Base-by-base conservation (phyloP, 2,797 vertebrate species). In the Carapus acus region DNA sequence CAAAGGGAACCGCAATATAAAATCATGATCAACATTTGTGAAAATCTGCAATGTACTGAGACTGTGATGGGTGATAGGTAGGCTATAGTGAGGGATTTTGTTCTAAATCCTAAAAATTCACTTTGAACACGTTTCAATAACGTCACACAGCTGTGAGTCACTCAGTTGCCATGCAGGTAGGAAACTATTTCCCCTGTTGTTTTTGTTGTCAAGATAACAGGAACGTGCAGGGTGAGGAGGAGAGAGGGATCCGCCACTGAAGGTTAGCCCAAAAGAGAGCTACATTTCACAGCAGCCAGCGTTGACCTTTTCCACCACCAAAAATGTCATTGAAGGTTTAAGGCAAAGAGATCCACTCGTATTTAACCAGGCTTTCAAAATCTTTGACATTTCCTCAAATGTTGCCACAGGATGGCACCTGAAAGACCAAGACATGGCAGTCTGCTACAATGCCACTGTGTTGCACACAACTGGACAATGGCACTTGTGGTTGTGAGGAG, bases 341-440 rank as follows among this genome's bases (percentile, higher is more conserved):
- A 83, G 83, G 83, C 83, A 82, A 78, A 76, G 83, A 85, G 85
- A 86, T 84, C 78, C 83, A 85, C 80, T 85, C 73, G 81, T 84
- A 84, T 87, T 87, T 87, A 87, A 84, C 83, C 81, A 80, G 79
- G 76, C 84, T 82, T 87, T 84, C 84, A 85, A 74, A 87, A 87
- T 85, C 83, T 83, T 83, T 88, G 87, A 87, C 87, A 87, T 88
- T 88, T 87, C 83, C 82, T 87, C 77, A 86, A 83, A 87, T 87
- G 86, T 85, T 85, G 83, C 83, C 79, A 82, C 76, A 74, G 82
- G 82, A 78, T 82, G 80, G 83, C 82, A 80, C 81, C 86, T 81
- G 69, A 78, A 84, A 85, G 81, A 84, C 84, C 60, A 62, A 54
- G 66, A n/a, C 73, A 80, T 80, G 75, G 80, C 80, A 77, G 83